Evolutionary conservation across 2,113 vertebrate species (phyloP).

Genomic region (Ciconia stormi): DNA sequence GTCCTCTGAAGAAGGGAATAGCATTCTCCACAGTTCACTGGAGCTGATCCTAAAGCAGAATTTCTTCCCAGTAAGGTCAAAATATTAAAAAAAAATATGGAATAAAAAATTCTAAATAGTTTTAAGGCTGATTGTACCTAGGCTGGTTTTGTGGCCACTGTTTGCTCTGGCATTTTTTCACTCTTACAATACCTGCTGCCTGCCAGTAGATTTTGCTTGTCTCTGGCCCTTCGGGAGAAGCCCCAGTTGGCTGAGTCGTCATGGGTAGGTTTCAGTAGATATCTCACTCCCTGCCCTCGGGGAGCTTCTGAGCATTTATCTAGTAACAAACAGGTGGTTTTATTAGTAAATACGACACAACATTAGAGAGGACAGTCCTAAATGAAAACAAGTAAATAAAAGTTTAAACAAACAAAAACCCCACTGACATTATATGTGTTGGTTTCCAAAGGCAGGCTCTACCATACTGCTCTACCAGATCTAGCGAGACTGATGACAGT

Average conservation of each 20-base stretch:
- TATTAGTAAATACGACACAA: neutral
- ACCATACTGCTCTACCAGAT: neutral
- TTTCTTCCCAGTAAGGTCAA: neutral
- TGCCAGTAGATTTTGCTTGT: neutral
- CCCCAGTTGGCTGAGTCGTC: accelerated
- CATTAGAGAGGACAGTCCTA: neutral
- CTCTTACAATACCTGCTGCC: neutral
- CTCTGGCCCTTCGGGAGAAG: neutral
- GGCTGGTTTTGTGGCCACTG: neutral
- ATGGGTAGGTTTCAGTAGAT: neutral
- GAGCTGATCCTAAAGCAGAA: neutral
- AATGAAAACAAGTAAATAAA: neutral
- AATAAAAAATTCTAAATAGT: neutral
- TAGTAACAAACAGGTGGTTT: neutral
- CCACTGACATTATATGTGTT: neutral
- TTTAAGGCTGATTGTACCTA: neutral
- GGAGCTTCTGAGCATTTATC: neutral
- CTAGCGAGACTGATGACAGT: neutral
- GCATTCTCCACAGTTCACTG: neutral
- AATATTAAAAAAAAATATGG: neutral
- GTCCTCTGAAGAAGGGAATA: neutral
- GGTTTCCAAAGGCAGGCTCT: neutral
- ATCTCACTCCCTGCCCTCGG: neutral
- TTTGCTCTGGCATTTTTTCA: neutral
- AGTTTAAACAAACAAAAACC: neutral